These are phyloP conservation scores for Lobophora halterata DNA, from an alignment of 2,888 invertebrate genomes.

Conservation along the genomic window DNA sequence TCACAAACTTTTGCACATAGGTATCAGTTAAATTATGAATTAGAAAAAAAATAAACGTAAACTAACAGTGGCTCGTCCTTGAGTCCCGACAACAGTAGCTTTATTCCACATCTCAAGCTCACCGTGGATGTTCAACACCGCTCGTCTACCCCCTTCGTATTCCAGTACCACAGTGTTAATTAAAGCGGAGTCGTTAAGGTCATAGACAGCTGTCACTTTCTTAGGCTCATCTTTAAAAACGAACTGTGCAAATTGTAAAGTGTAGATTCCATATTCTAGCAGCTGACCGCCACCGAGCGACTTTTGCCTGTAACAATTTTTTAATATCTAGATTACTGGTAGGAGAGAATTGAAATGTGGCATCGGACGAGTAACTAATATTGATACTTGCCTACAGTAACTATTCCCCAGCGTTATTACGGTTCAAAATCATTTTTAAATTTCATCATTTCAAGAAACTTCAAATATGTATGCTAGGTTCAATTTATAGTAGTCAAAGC, in stretches of 20 bases:
- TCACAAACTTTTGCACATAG: no score
- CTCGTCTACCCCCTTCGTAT: conserved; percentile 82
- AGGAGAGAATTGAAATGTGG: no score
- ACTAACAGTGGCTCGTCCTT: conserved; percentile 83
- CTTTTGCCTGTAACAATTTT: conserved; percentile 79
- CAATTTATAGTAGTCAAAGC: no score
- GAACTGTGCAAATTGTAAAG: conserved; percentile 86
- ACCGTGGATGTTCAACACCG: conserved; percentile 79
- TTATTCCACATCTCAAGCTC: conserved; percentile 79
- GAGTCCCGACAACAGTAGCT: conserved; percentile 83
- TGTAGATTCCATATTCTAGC: conserved; percentile 89
- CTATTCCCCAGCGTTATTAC: no score
- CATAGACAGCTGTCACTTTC: conserved; percentile 84
- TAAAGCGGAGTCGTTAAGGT: conserved; percentile 85
- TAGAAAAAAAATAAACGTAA: no score
- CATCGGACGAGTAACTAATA: no score
- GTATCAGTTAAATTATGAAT: no score
- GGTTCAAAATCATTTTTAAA: no score
- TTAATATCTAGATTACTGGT: no score
- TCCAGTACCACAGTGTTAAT: conserved; percentile 82
- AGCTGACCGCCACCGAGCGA: conserved; percentile 89
- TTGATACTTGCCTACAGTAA: no score
- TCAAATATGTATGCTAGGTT: no score
- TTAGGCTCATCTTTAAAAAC: conserved; percentile 86
- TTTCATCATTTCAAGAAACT: no score